Percentiles rank a stretch among this genome's conserved stretches.
phyloP scores from a whole-genome alignment of 2,797 vertebrate genomes.

The Perodicticus potto region DNA sequence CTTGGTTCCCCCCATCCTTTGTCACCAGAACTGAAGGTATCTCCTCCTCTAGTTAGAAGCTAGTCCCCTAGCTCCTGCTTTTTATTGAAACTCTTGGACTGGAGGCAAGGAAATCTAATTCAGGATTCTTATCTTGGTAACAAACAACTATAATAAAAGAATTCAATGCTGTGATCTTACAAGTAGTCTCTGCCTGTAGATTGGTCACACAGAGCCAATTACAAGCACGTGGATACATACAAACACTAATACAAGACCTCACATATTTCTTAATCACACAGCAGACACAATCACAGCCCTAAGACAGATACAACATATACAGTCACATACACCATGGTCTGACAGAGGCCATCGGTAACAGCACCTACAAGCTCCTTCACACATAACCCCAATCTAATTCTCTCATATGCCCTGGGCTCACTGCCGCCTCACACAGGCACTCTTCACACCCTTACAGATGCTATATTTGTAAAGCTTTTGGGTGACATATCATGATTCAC shows the following conservation, averaged over 20 bases:
- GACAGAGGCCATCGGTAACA: neutral
- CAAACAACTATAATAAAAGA: neutral
- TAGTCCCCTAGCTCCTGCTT: neutral
- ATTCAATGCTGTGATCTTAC: neutral
- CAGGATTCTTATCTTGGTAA: neutral
- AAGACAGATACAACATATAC: neutral
- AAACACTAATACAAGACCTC: neutral
- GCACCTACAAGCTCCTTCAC: neutral
- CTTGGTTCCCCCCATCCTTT: neutral
- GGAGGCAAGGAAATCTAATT: neutral
- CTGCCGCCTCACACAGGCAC: neutral
- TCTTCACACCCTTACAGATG: neutral
- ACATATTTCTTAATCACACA: neutral
- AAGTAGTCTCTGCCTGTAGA: neutral
- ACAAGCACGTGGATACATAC: neutral
- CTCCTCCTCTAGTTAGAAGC: neutral
- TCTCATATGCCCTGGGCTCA: neutral
- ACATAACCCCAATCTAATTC: neutral
- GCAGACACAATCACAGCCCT: neutral
- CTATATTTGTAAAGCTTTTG: neutral
- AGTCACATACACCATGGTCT: neutral
- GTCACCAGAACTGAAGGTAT: neutral
- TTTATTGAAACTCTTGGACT: neutral
- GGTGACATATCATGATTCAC: neutral
- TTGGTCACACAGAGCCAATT: neutral